These are phyloP conservation scores for Corbicula japonica DNA, from an alignment of 2,888 invertebrate species.

Conservation along the genomic window DNA sequence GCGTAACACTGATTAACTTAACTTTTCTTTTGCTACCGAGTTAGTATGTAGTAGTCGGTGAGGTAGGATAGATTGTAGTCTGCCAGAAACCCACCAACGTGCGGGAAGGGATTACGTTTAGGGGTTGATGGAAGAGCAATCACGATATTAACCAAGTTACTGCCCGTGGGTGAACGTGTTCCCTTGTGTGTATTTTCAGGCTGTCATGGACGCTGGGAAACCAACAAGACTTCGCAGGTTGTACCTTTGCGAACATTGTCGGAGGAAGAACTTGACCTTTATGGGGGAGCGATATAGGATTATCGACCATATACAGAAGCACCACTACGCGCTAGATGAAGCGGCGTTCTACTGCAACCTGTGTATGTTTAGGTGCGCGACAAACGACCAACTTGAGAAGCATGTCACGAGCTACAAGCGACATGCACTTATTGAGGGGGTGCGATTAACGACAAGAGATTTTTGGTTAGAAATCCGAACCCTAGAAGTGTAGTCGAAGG, in stretches of 20 bases:
- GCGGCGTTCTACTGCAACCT: neutral
- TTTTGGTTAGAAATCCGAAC: neutral
- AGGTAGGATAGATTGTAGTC: too few relatives aligned
- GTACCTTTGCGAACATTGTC: neutral
- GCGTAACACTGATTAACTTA: too few relatives aligned
- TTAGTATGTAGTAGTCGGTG: too few relatives aligned
- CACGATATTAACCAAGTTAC: too few relatives aligned
- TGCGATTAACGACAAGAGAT: neutral
- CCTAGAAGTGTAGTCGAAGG: neutral
- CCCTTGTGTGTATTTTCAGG: too few relatives aligned
- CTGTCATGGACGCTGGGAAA: too few relatives aligned
- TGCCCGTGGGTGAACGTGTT: too few relatives aligned
- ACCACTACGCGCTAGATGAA: conserved; percentile 2
- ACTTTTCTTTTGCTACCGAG: too few relatives aligned
- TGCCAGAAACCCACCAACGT: too few relatives aligned
- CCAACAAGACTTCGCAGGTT: neutral
- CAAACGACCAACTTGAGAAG: neutral
- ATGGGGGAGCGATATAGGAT: neutral
- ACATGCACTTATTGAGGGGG: conserved; percentile 1
- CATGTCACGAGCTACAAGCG: conserved; percentile 5
- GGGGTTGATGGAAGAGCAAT: too few relatives aligned
- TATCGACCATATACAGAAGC: conserved; percentile 9
- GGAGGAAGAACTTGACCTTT: too few relatives aligned
- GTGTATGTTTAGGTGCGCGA: conserved; percentile 12
- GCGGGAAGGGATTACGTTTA: too few relatives aligned